phyloP scores from a whole-genome alignment of 2,797 vertebrate genomes.

The Sebastes oblongus region DNA sequence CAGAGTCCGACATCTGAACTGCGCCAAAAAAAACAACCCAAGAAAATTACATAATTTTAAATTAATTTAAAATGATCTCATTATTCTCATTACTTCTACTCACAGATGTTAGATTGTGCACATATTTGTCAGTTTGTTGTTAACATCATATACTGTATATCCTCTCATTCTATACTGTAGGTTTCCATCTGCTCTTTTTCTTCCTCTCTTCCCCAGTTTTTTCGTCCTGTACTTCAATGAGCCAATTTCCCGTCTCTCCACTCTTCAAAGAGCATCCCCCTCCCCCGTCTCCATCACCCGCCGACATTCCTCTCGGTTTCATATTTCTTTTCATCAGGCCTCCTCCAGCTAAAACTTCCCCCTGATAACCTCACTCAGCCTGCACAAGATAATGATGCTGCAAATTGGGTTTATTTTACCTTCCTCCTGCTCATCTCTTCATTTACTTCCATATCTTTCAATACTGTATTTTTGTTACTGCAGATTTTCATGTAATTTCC shows the following conservation, averaged over 20 bases:
- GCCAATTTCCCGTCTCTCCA: conserved; percentile 5
- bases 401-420: conserved; percentile 1
- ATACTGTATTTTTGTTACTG: background rate
- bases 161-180: background rate
- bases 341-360: conserved; percentile 1
- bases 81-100: background rate
- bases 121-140: background rate
- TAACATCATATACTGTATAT: background rate
- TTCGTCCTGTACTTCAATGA: background rate
- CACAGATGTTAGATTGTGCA: background rate
- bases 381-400: background rate
- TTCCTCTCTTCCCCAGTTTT: background rate
- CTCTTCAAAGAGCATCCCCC: conserved; percentile 22
- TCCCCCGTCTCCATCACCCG: background rate
- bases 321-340: conserved; percentile 27
- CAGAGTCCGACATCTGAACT: too few relatives aligned
- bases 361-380: background rate
- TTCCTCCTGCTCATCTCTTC: background rate
- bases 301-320: conserved; percentile 6
- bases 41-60: background rate
- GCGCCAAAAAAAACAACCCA: background rate
- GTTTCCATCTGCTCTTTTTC: background rate
- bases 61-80: background rate
- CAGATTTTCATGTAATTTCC: background rate
- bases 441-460: background rate